Evolutionary conservation across 2,113 vertebrate genomes (phyloP).

Genomic region (Athene noctua): DNA sequence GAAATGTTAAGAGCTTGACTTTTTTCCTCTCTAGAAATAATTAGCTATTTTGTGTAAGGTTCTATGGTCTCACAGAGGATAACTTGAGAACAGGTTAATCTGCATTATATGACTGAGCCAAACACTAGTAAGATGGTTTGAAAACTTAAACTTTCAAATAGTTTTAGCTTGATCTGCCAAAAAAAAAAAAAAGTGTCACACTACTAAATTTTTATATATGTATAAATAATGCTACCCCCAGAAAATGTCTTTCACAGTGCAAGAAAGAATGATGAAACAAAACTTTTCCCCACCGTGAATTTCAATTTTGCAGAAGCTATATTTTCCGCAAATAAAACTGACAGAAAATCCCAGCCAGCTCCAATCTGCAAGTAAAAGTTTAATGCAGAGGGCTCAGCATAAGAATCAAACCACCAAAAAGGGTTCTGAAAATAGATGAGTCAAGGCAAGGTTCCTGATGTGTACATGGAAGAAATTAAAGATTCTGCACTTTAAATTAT

Average conservation of each 20-base stretch:
- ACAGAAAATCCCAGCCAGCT: background rate
- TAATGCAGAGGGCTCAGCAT: background rate
- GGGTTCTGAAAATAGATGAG: background rate
- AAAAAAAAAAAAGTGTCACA: background rate
- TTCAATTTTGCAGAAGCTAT: background rate
- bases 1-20: background rate
- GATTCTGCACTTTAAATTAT: background rate
- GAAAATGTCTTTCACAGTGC: background rate
- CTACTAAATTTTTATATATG: background rate
- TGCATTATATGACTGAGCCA: background rate
- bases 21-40: background rate
- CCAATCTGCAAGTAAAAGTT: background rate
- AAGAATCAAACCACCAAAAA: background rate
- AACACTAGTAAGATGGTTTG: background rate
- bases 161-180: background rate
- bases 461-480: background rate
- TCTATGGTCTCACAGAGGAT: background rate
- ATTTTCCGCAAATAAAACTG: background rate
- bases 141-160: background rate
- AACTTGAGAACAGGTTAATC: background rate
- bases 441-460: background rate
- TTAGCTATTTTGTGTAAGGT: background rate
- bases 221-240: accelerated
- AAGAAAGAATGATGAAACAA: background rate
- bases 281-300: background rate